These are phyloP conservation scores for Magallana angulata DNA, from an alignment of 1,140 invertebrate genomes.

Conservation along the genomic window DNA sequence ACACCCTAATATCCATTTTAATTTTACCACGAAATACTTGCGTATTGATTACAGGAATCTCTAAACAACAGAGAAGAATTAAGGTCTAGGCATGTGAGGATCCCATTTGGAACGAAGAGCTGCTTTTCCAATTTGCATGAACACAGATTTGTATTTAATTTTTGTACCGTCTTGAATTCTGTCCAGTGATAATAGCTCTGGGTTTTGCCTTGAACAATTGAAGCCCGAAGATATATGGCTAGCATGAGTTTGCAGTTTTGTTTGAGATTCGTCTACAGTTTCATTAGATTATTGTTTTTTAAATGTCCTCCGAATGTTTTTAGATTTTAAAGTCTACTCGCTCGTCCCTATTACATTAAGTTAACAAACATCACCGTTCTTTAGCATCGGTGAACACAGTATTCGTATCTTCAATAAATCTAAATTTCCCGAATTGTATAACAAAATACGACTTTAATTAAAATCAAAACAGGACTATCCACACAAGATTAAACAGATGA, in stretches of 20 bases:
- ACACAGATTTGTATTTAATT: background rate
- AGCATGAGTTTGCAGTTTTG: constrained; percentile 30
- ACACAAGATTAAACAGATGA: too few species aligned
- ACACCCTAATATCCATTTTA: too few species aligned
- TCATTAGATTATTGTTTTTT: constrained; percentile 29
- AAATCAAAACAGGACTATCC: too few species aligned
- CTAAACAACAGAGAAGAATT: background rate
- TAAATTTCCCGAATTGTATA: background rate
- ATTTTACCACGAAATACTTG: background rate
- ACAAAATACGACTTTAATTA: too few species aligned
- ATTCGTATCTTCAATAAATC: constrained; percentile 17
- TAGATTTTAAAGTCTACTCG: background rate
- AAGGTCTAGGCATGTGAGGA: background rate
- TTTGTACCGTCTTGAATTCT: constrained; percentile 8
- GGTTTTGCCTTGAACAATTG: constrained; percentile 18
- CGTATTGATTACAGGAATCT: background rate
- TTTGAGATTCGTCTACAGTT: constrained; percentile 32
- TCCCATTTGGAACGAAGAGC: background rate
- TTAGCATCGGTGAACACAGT: background rate
- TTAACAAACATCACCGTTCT: constrained; percentile 3
- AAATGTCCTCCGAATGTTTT: background rate
- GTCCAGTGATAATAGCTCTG: constrained; percentile 15
- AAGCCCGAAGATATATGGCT: background rate
- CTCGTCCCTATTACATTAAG: background rate
- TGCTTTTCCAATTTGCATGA: constrained; percentile 2